Evolutionary conservation across 2,888 invertebrate genomes (phyloP), one percentile per base, ranked within the genome.

Genomic region (Orchesella flavescens): DNA sequence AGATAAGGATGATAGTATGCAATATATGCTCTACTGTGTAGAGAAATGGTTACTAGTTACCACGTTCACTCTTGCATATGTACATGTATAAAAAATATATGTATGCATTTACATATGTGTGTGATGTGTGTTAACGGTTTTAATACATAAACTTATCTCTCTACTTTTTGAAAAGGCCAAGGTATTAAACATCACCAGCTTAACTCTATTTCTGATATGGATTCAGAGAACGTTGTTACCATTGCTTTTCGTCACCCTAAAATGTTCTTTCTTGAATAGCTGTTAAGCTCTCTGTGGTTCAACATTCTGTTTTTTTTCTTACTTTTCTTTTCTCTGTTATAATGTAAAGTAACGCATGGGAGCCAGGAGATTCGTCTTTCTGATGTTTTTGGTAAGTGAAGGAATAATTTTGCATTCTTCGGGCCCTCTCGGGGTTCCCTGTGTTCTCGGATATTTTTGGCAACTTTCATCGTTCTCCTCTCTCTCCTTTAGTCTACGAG

Each of bases 391-490:
- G 65, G 65, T 63, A 66, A 76, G 61, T 71, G 76, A 69, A 83
- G 73, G 68, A 77, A 73, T 73, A 83, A 77, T 83, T 83, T 83
- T 83, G 83, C 83, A 83, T 83, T 83, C 83, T 77, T 83, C 83
- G 83, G 83, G 72, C 83, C 83, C 75, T 84, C 77, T 84, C 84
- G 84, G 84, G 76, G 65, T 78, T 74, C 72, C 76, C 75, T 79
- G 75, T 79, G 75, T 65, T 65, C 53, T 84, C 84, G 81, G 82
- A 77, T 82, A 84, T 82, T 84, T 82, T 84, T 84, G 84, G 84
- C 84, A 82, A 82, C 74, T 83, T 83, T 83, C 82, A 83, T 83
- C 83, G 72, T 76, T 75, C 73, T 34, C 34, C 34, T 34, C 34
- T 75, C 74, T 69, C 66, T 73, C 73, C 57, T 73, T 43, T 57